Evolutionary conservation across 2,888 invertebrate species (phyloP), one percentile per base, ranked within the genome.

Genomic region (Bhutanitis thaidina): DNA sequence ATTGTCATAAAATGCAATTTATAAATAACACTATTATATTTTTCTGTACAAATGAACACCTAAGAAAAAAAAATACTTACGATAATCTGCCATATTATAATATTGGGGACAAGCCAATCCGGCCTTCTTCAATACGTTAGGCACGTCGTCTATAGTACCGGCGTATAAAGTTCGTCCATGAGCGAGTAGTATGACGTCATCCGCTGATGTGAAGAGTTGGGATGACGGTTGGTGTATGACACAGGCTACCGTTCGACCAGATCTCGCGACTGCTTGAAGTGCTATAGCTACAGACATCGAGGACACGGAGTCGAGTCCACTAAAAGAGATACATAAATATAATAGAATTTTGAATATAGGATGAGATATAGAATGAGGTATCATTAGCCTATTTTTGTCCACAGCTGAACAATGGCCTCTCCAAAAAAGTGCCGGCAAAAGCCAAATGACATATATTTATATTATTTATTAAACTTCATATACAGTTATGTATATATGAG

Each of bases 161-260:
- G 92, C 91, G 68, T 94, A 95, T 12, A 94, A 80, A 38, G 93
- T 93, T 59, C 90, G 90, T 1, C 95, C 95, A 43, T 90, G 91
- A 1, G 93, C 91, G 13, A 95, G 77, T 37, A 95, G 87, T 58
- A 94, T 90, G 53, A 95, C 79, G 83, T 95, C 92, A 72, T 95
- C 94, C 60, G 95, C 94, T 61, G 91, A 91, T 43, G 92, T 91
- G 76, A 94, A 94, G 44, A 95, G 90, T 56, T 92, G 92, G 36
- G 95, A 94, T 34, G 94, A 94, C 0, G 95, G 95, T 66, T 95
- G 95, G 80, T 95, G 95, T 56, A 95, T 91, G n/a, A 94, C 93
- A 64, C 94, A 95, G 13, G 93, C 92, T 5, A 95, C 91, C 0
- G 94, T 94, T 35, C 94, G 88, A 0, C 94, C 95, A 13, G 83